Conservation (phyloP, 2,888 invertebrate genomes). For the Mythimna vitellina region DNA sequence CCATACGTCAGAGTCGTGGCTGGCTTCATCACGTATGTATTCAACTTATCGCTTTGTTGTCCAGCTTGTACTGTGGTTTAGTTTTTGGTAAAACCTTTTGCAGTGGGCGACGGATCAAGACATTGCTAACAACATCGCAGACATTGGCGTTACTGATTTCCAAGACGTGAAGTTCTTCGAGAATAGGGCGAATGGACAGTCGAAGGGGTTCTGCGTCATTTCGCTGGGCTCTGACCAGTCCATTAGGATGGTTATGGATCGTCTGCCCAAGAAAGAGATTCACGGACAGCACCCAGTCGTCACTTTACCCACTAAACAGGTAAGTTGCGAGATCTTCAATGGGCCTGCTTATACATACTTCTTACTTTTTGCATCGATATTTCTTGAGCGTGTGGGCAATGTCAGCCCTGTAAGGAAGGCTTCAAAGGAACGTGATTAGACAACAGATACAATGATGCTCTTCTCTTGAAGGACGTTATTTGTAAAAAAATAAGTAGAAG, state of each 20-base stretch:
- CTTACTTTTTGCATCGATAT: conserved; percentile 1
- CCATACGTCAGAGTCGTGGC: conserved; percentile 55
- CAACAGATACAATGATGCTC: background rate
- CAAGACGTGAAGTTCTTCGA: conserved; percentile 99
- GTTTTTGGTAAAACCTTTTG: conserved; percentile 85
- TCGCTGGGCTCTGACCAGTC: conserved; percentile 98
- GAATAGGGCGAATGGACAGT: conserved; percentile 99
- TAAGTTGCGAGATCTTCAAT: conserved; percentile 71
- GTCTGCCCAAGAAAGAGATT: conserved; percentile 98
- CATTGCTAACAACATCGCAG: conserved; percentile 96
- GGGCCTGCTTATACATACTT: conserved; percentile 9
- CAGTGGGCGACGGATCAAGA: conserved; percentile 99
- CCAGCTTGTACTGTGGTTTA: conserved; percentile 74
- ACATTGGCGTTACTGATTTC: conserved; percentile 97
- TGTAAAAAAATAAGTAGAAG: background rate
- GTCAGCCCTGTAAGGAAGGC: background rate
- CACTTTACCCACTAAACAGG: conserved; percentile 98
- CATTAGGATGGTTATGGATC: conserved; percentile 97
- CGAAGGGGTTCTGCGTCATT: conserved; percentile 99
- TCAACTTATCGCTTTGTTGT: conserved; percentile 51
- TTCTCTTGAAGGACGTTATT: background rate
- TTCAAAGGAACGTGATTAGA: background rate
- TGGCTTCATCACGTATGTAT: conserved; percentile 66
- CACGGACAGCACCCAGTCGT: conserved; percentile 99
- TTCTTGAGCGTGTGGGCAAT: background rate